A percentile compares a stretch with the other conserved stretches of the same genome.
Evolutionary conservation across 1,140 invertebrate genomes (phyloP).

Genomic region (Brachionus calyciflorus): DNA sequence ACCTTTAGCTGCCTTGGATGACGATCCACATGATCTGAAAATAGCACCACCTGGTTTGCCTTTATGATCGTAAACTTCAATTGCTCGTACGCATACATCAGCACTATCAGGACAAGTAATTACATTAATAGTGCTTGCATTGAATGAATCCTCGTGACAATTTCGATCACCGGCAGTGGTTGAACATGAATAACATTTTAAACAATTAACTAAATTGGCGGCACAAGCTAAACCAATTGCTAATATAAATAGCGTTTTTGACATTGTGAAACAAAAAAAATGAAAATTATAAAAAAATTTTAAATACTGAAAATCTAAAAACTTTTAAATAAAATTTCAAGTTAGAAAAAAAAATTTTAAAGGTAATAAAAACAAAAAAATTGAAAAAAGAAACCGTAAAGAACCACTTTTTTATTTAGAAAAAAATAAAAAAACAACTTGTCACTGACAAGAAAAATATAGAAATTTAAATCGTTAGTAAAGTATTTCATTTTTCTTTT

Average conservation of each 20-base stretch:
- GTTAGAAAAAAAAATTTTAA: too few relatives aligned
- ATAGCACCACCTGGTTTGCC: slow-evolving; percentile 22
- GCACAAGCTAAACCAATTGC: not conserved
- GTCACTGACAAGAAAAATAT: too few relatives aligned
- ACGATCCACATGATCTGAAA: slow-evolving; percentile 21
- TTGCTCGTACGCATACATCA: slow-evolving; percentile 2
- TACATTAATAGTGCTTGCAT: slow-evolving; percentile 25
- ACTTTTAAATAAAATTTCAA: too few relatives aligned
- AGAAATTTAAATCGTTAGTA: too few relatives aligned
- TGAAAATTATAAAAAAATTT: too few relatives aligned
- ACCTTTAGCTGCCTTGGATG: not conserved
- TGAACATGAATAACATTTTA: slow-evolving; percentile 22
- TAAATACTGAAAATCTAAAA: too few relatives aligned
- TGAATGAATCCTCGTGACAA: slow-evolving; percentile 12
- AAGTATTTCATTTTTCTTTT: too few relatives aligned
- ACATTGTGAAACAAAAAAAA: too few relatives aligned
- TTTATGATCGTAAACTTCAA: slow-evolving; percentile 27
- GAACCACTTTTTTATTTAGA: too few relatives aligned
- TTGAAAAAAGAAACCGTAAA: too few relatives aligned
- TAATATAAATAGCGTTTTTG: not conserved
- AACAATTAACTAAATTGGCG: not conserved
- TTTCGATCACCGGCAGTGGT: slow-evolving; percentile 29
- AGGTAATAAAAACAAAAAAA: too few relatives aligned
- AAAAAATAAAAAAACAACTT: too few relatives aligned
- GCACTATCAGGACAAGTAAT: slow-evolving; percentile 4